Percentiles rank a stretch among this genome's conserved stretches.
These are phyloP conservation scores for Lasiurus borealis DNA, from an alignment of 2,113 vertebrate species.

Conservation along the genomic window DNA sequence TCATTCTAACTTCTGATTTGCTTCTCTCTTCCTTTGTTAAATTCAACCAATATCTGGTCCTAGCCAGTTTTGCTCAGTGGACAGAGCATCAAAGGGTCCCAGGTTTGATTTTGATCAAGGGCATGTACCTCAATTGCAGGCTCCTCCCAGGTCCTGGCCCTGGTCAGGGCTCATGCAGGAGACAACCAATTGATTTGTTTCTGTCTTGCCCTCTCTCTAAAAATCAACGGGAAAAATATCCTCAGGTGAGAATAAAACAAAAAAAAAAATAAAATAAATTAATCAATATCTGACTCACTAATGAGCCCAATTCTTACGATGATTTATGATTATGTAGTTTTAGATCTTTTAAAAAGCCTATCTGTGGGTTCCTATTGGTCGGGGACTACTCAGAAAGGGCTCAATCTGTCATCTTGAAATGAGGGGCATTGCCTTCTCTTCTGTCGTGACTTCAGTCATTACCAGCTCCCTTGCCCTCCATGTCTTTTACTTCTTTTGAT, in stretches of 20 bases:
- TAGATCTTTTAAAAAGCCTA: background rate
- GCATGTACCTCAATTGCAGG: no score
- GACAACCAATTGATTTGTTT: no score
- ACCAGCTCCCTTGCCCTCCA: background rate
- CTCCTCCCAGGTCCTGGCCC: no score
- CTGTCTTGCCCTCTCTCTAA: no score
- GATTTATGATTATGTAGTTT: background rate
- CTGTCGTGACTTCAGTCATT: background rate
- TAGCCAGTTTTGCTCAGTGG: no score
- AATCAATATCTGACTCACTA: background rate
- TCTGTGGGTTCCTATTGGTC: background rate
- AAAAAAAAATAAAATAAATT: no score
- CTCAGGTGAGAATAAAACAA: no score
- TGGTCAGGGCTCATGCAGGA: no score
- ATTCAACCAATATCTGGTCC: background rate
- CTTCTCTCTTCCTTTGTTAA: background rate
- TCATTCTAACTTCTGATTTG: background rate
- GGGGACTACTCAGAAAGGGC: background rate
- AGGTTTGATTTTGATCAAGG: no score
- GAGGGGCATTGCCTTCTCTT: background rate
- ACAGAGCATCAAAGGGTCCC: no score
- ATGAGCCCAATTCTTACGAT: background rate
- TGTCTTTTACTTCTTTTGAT: background rate
- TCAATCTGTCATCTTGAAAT: background rate
- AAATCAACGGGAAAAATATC: no score